phyloP scores from a whole-genome alignment of 2,113 vertebrate species.

The Phoxinus phoxinus region DNA sequence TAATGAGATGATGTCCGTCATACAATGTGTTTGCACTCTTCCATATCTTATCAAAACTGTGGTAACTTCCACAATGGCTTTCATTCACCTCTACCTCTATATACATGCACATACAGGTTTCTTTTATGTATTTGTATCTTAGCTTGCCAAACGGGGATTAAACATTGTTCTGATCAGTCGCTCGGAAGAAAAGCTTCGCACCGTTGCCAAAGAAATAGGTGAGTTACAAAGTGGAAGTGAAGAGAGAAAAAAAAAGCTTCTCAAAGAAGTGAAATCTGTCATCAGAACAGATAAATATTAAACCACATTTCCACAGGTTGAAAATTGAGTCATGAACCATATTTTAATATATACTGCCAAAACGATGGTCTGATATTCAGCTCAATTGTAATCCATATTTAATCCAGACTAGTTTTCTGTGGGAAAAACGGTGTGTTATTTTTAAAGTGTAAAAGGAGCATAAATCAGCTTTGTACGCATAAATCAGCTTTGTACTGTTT shows the following conservation, averaged over 20 bases:
- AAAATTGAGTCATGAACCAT: background rate
- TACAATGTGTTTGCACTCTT: background rate
- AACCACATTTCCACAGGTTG: too few relatives aligned
- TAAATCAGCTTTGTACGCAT: too few relatives aligned
- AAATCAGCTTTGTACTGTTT: background rate
- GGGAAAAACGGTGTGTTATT: background rate
- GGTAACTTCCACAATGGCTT: background rate
- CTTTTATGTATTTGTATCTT: conserved; percentile 44
- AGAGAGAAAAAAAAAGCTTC: background rate
- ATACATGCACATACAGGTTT: background rate
- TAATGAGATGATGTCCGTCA: background rate
- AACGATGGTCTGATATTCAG: background rate
- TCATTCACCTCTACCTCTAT: background rate
- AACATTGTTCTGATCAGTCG: conserved; percentile 78
- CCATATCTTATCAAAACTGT: background rate
- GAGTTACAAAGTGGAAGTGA: conserved; percentile 42
- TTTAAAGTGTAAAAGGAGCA: background rate
- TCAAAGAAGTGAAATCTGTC: background rate
- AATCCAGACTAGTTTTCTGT: background rate
- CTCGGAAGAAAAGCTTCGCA: conserved; percentile 69
- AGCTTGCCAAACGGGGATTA: conserved; percentile 82
- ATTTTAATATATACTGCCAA: background rate
- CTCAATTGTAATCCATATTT: background rate
- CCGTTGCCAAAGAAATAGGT: conserved; percentile 77
- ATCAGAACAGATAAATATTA: background rate